Evolutionary conservation across 2,797 vertebrate species (phyloP), one percentile per base, ranked within the genome.

Genomic region (Apogon talboti): DNA sequence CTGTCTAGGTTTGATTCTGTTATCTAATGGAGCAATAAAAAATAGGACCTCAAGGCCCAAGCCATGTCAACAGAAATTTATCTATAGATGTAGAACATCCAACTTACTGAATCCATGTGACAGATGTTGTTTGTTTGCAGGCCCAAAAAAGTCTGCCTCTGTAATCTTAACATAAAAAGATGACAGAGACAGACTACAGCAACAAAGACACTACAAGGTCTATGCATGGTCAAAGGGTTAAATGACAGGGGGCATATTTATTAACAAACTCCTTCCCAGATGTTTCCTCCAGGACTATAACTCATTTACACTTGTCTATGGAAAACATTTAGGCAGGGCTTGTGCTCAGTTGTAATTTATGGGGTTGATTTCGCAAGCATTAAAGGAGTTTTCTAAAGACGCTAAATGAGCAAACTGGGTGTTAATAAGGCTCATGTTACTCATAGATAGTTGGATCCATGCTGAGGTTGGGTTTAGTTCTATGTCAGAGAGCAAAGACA

Each of bases 341-440:
- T 41, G 48, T 53, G 18, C 30, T 73, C 66, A 38, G 73, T 69
- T 40, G 71, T 59, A 50, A 71, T 67, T 84, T 57, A 72, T 52
- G 33, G 47, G 8, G 28, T 35, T 64, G 66, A 54, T 73, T 78
- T 80, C 3, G 21, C 57, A 71, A 62, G 70, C 1, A 11, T 11
- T n/a, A 35, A 44, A 54, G 41, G 21, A 43, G 33, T 67, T 68
- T 79, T 74, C 56, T 71, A 51, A 37, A 62, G 37, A 74, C 45
- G 18, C 68, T 52, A 50, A 71, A 81, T 68, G 18, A 61, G 42
- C 38, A 35, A 52, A 48, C 53, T 59, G 45, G 54, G 73, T 84
- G 76, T 81, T 90, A 83, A 87, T 86, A 64, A 81, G 62, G 60
- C 61, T 87, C 50, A 65, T 56, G 54, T 82, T 83, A 69, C 56